phyloP scores from a whole-genome alignment of 2,888 invertebrate species.

The Norana najaformis region DNA sequence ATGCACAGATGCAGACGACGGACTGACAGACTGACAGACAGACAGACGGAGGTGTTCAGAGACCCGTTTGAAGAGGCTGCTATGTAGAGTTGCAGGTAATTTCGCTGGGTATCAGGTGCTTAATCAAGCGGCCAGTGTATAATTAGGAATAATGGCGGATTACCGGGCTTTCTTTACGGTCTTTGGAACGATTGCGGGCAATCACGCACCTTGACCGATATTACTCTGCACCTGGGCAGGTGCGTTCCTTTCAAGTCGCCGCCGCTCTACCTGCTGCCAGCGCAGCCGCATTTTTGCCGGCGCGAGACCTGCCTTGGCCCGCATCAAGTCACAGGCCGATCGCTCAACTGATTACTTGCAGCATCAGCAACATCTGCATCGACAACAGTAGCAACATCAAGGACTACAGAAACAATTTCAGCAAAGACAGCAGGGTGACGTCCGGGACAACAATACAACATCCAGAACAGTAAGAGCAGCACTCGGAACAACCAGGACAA shows the following conservation, averaged over 20 bases:
- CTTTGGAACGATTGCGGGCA: not conserved
- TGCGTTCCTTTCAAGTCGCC: conserved; percentile 23
- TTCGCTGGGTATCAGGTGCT: conserved; percentile 23
- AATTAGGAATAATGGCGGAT: conserved; percentile 9
- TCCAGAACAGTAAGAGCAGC: not conserved
- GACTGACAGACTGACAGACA: not conserved
- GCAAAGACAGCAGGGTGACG: no score
- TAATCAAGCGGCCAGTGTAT: not conserved
- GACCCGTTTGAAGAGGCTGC: not conserved
- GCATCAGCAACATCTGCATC: not conserved
- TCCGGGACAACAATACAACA: no score
- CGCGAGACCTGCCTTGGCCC: no score
- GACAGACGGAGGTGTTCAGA: not conserved
- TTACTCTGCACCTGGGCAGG: conserved; percentile 24
- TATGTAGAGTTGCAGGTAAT: conserved; percentile 10
- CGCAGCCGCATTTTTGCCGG: not conserved
- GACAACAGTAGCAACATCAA: not conserved
- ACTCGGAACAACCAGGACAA: not conserved
- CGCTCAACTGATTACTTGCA: conserved; percentile 13
- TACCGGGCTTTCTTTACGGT: conserved; percentile 1
- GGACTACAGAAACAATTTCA: not conserved
- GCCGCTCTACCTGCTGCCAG: not conserved
- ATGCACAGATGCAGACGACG: no score
- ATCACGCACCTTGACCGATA: conserved; percentile 20
- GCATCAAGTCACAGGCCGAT: not conserved